Percentiles rank a stretch among this genome's conserved stretches.
Evolutionary conservation across 1,140 invertebrate species (phyloP).

Genomic region (Aporrectodea caliginosa): DNA sequence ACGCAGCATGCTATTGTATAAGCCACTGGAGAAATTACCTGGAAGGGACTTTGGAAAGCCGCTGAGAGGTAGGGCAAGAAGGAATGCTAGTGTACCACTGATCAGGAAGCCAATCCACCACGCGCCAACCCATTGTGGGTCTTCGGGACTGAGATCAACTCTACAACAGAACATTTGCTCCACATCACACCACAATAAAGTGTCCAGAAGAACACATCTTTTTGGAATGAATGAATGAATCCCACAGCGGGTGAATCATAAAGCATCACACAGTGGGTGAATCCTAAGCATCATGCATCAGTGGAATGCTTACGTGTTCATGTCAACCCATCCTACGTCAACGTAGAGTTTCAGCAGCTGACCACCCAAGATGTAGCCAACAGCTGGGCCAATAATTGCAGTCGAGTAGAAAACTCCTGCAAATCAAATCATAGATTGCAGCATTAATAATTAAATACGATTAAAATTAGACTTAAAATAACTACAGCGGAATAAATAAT

Average conservation of each 20-base stretch:
- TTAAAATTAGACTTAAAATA: no score
- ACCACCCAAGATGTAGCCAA: constrained; percentile 80
- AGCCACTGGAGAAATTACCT: constrained; percentile 8
- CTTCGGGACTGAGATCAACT: constrained; percentile 33
- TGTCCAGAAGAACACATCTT: background rate
- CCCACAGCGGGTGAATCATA: background rate
- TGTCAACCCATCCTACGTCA: constrained; percentile 67
- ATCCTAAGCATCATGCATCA: no score
- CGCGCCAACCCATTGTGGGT: constrained; percentile 74
- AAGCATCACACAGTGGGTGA: background rate
- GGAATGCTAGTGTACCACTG: constrained; percentile 71
- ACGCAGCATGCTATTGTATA: background rate
- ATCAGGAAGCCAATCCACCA: constrained; percentile 91
- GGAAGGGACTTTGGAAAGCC: constrained; percentile 65
- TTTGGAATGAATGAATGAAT: background rate
- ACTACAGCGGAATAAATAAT: no score
- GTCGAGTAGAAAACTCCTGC: constrained; percentile 84
- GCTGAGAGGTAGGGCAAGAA: constrained; percentile 79
- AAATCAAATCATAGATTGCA: constrained; percentile 43
- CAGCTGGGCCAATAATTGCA: constrained; percentile 85
- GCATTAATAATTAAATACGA: constrained; percentile 57
- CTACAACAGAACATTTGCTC: background rate
- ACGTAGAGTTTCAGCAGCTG: constrained; percentile 84
- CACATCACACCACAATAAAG: no score
- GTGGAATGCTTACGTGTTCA: constrained; percentile 64